Evolutionary conservation across 2,888 invertebrate species (phyloP).

Genomic region (Suillia variegata): DNA sequence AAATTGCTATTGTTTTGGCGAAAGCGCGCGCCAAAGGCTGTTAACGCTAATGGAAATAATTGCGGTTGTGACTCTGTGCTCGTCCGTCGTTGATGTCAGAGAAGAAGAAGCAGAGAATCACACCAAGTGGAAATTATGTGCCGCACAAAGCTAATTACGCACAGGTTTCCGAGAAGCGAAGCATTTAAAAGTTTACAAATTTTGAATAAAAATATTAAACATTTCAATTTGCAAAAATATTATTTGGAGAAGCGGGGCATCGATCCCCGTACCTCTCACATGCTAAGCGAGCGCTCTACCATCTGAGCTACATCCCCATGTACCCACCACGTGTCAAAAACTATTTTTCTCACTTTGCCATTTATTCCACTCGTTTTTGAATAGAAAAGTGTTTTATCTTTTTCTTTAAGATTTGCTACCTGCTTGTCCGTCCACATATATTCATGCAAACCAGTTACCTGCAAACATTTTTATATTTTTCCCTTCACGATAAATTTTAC

Average conservation of each 20-base stretch:
- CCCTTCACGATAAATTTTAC: too few relatives aligned
- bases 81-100: too few relatives aligned
- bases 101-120: slow-evolving; percentile 19
- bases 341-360: not conserved
- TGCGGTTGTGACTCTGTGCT: slow-evolving; percentile 23
- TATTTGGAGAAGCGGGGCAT: slow-evolving; percentile 59
- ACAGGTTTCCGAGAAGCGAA: too few relatives aligned
- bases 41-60: slow-evolving; percentile 42
- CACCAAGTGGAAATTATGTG: slow-evolving; percentile 31
- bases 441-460: slow-evolving; percentile 33
- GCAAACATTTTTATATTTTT: too few relatives aligned
- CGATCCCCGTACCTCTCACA: slow-evolving; percentile 62
- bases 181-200: too few relatives aligned
- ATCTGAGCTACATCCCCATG: slow-evolving; percentile 61
- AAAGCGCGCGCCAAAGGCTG: slow-evolving; percentile 24
- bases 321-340: fast-evolving
- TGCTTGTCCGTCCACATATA: too few relatives aligned
- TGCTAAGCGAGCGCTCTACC: slow-evolving; percentile 62
- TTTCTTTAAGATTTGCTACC: too few relatives aligned
- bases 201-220: too few relatives aligned
- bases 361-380: too few relatives aligned
- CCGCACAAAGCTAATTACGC: not conserved
- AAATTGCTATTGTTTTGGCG: slow-evolving; percentile 28
- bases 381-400: too few relatives aligned
- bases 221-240: slow-evolving; percentile 2